Base-by-base conservation (phyloP, 2,888 invertebrate genomes). In the Drosophila dives region DNA sequence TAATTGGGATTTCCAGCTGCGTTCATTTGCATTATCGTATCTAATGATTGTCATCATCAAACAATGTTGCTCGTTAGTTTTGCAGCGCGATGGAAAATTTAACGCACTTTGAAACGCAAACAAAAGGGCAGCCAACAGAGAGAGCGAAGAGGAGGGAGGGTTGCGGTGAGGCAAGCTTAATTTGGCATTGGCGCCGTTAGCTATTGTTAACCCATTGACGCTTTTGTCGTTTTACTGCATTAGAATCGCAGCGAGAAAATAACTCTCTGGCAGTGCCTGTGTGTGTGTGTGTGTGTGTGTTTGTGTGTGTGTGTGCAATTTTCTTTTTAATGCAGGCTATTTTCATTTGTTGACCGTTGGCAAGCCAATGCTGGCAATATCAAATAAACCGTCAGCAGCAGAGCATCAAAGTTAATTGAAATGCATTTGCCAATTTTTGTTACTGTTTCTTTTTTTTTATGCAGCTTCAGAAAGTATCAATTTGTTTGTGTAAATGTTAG, bases 11-110 rank as follows among this genome's bases (percentile, higher is more conserved):
- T 45, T 80, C 77, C 67, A 54, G 78, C 64, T 60, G 74, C 58
- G 63, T 83, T 88, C 89, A 90, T 90, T 91, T 91, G 87, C 89
- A 90, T 90, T 91, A 89, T 91, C 86, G 85, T 85, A 86, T 91
- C 86, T 86, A 91, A 91, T 90, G 86, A 85, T 83, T 83, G 82
- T 80, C 90, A 86, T 86, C 90, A 86, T 81, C 89, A 86, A 90
- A 88, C 87, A 89, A 89, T 90, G 89, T 76, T 76, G 80, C 87
- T 82, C 85, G 90, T 89, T 90, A 90, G 91, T 73, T 89, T 75
- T 62, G 66, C 67, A 58, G 51, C 56, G 64, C 72, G 58, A 23
- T 54, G 59, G 64, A 69, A 78, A 78, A 65, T 78, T 60, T 50
- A 55, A 77, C 77, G 68, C 59, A 67, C 65, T 69, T 81, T 68